Conservation (phyloP, 2,888 invertebrate genomes). For the Lithophane socia region DNA sequence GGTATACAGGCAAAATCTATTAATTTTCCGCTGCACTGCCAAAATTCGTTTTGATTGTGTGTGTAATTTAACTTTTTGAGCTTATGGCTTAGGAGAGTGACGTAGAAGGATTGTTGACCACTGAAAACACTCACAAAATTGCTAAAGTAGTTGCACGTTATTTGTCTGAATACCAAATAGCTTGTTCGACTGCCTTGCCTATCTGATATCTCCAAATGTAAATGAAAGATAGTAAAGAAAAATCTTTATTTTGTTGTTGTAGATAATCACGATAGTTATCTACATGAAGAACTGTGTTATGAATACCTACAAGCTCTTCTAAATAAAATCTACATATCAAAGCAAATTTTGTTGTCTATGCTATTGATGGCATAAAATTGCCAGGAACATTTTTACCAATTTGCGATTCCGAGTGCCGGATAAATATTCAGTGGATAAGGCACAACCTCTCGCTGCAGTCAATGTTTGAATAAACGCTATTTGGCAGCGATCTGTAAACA, state of each 20-base stretch:
- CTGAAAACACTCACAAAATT: too few species aligned
- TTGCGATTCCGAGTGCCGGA: conserved; percentile 24
- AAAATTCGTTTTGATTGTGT: too few species aligned
- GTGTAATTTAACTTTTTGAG: too few species aligned
- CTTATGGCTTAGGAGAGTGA: too few species aligned
- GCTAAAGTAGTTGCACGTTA: too few species aligned
- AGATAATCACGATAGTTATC: neutral
- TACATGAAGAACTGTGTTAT: neutral
- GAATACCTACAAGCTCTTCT: neutral
- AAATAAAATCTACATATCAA: neutral
- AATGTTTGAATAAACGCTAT: conserved; percentile 34
- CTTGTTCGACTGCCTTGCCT: too few species aligned
- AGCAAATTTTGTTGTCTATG: neutral
- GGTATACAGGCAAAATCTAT: too few species aligned
- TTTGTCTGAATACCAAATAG: too few species aligned
- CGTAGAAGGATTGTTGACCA: too few species aligned
- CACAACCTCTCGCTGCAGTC: conserved; percentile 41
- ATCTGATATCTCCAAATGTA: too few species aligned
- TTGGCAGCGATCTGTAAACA: conserved; percentile 23
- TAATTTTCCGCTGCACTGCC: too few species aligned
- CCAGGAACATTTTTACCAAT: neutral
- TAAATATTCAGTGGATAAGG: conserved; percentile 46
- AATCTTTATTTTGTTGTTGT: neutral
- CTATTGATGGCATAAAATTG: neutral
- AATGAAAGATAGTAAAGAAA: too few species aligned